Evolutionary conservation across 2,113 vertebrate species (phyloP), one percentile per base, ranked within the genome.

Genomic region (Jaculus jaculus): DNA sequence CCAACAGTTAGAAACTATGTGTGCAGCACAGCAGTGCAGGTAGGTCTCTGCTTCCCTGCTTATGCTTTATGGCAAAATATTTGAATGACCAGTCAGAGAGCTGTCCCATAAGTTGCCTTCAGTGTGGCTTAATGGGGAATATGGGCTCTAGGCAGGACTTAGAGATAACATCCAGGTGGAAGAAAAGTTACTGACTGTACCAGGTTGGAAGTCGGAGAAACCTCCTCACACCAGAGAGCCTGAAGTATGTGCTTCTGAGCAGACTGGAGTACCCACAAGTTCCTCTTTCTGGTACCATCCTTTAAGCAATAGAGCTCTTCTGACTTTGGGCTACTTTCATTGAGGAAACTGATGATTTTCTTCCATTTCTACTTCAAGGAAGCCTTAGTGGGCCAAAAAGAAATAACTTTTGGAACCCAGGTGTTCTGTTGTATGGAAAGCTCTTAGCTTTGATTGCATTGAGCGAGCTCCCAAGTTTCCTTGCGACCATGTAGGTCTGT

Each of bases 1-100:
- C 92, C 83, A 83, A 75, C 60, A 83, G 72, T 77, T 84, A 65
- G 90, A 93, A 93, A 88, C 42, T 66, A n/a, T 42, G 30, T 32
- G 65, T 20, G 42, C 0, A 42, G 42, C 0, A 51, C 47, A 77
- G 13, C 51, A 80, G n/a, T 51, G 60, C 17, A 10, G 30, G 24
- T 80, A 28, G 39, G 74, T 89, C 63, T 92, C 77, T 80, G 13
- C 21, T 42, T 82, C 23, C 3, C 3, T 77, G 63, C 17, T 12
- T 68, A 82, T 34, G 66, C 63, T 69, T 42, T 51, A 9, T 18
- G 66, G 37, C 34, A 71, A 81, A 95, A 60, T 51, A 68, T 23
- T 37, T 86, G 34, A 82, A 63, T 47, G 84, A 20, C 54, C 47
- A 34, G 15, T 72, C 42, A 78, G 54, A 85, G 32, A 26, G 8